A percentile compares a stretch with the other conserved stretches of the same genome.
Conservation (phyloP, 2,113 vertebrate genomes). For the Dunckerocampus dactyliophorus region DNA sequence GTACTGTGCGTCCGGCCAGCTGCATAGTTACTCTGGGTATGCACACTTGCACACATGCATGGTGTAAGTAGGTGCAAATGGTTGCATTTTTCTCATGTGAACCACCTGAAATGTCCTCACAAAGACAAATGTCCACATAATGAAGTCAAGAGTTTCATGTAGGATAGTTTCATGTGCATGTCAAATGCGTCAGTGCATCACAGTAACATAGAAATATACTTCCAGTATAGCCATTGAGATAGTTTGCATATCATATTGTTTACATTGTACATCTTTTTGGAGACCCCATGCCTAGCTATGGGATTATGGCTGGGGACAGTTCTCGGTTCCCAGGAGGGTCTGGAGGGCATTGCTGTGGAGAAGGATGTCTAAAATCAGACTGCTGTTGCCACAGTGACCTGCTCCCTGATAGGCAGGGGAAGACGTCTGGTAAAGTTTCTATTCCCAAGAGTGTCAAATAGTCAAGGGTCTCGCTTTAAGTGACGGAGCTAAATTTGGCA, state of each 20-base stretch:
- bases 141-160: too few species aligned
- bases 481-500: conserved; percentile 18
- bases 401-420: not conserved
- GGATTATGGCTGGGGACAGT: not conserved
- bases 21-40: conserved; percentile 54
- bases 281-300: not conserved
- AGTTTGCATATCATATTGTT: not conserved
- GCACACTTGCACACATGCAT: conserved; percentile 14
- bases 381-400: not conserved
- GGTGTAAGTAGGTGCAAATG: too few species aligned
- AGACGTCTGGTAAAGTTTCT: conserved; percentile 8
- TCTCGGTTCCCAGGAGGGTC: not conserved
- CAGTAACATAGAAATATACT: not conserved
- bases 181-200: not conserved
- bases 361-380: not conserved
- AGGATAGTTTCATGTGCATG: not conserved
- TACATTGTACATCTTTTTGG: not conserved
- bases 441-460: conserved; percentile 10
- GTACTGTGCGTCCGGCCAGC: conserved; percentile 53
- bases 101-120: conserved; percentile 15
- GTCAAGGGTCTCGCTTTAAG: conserved; percentile 16
- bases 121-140: conserved; percentile 12
- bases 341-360: conserved; percentile 1
- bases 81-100: not conserved
- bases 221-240: not conserved